A percentile compares a stretch with the other conserved stretches of the same genome.
These are phyloP conservation scores for Poicephalus meyeri DNA, from an alignment of 2,113 vertebrate genomes.

Conservation along the genomic window DNA sequence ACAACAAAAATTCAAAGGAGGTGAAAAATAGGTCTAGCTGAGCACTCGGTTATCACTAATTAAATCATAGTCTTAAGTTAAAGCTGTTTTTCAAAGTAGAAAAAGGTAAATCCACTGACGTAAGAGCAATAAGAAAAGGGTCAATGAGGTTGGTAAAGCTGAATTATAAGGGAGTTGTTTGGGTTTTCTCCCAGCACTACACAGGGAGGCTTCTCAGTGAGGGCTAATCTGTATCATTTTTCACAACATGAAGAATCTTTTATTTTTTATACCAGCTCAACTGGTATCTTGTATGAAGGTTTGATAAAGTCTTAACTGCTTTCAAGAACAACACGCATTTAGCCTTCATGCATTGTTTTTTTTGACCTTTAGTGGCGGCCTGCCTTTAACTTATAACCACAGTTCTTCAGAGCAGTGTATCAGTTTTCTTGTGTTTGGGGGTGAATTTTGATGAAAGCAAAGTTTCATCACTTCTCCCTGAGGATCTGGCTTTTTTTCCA, in stretches of 20 bases:
- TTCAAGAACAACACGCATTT: not conserved
- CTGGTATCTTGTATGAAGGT: not conserved
- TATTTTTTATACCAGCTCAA: not conserved
- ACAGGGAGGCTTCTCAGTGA: not conserved
- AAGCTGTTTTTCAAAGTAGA: not conserved
- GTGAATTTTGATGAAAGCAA: not conserved
- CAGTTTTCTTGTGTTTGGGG: not conserved
- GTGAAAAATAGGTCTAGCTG: not conserved
- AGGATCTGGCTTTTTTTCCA: not conserved
- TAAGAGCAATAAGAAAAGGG: not conserved
- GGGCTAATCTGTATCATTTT: not conserved
- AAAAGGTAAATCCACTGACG: not conserved
- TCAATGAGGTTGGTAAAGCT: not conserved
- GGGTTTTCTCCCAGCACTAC: not conserved
- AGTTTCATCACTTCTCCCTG: not conserved
- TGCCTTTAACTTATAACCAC: not conserved
- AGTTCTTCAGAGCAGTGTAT: not conserved
- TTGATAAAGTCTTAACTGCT: not conserved
- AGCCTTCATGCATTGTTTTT: not conserved
- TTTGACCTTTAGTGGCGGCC: not conserved
- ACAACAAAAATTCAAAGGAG: not conserved
- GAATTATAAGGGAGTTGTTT: not conserved
- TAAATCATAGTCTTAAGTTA: not conserved
- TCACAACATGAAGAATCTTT: not conserved
- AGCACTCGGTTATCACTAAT: not conserved